Conservation (phyloP, 1,140 invertebrate species). For the Rhynchophorus ferrugineus region DNA sequence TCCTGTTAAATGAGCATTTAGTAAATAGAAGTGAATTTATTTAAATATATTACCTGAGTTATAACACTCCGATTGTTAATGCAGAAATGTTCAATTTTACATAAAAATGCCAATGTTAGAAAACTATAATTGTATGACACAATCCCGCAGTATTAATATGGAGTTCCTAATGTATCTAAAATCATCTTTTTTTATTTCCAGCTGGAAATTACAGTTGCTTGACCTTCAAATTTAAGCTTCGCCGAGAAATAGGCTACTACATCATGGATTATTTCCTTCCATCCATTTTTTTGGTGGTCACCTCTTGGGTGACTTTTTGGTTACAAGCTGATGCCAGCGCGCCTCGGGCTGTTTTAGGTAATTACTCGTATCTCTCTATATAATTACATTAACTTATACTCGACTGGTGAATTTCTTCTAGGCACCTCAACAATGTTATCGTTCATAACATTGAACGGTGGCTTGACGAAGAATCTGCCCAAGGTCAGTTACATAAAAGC, state of each 20-base stretch:
- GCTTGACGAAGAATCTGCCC: constrained; percentile 72
- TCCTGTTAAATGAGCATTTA: too few relatives aligned
- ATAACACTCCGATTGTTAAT: too few relatives aligned
- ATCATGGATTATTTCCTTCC: constrained; percentile 86
- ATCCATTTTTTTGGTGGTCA: constrained; percentile 78
- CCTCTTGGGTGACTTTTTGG: constrained; percentile 90
- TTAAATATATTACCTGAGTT: too few relatives aligned
- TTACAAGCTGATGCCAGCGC: constrained; percentile 78
- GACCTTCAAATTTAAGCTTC: constrained; percentile 67
- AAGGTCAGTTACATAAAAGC: constrained; percentile 89
- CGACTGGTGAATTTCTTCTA: constrained; percentile 30
- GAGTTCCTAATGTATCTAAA: too few relatives aligned
- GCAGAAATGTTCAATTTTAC: too few relatives aligned
- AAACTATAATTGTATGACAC: too few relatives aligned
- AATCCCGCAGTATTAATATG: too few relatives aligned
- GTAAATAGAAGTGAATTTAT: too few relatives aligned
- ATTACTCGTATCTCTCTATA: too few relatives aligned
- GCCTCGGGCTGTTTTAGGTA: constrained; percentile 70
- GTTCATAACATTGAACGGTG: constrained; percentile 77
- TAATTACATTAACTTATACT: too few relatives aligned
- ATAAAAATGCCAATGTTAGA: too few relatives aligned
- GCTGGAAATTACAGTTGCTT: constrained; percentile 76
- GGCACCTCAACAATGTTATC: constrained; percentile 79
- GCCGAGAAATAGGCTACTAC: constrained; percentile 78
- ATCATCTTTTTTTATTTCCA: constrained; percentile 46